Evolutionary conservation across 2,797 vertebrate genomes (phyloP).

Genomic region (Enoplosus armatus): DNA sequence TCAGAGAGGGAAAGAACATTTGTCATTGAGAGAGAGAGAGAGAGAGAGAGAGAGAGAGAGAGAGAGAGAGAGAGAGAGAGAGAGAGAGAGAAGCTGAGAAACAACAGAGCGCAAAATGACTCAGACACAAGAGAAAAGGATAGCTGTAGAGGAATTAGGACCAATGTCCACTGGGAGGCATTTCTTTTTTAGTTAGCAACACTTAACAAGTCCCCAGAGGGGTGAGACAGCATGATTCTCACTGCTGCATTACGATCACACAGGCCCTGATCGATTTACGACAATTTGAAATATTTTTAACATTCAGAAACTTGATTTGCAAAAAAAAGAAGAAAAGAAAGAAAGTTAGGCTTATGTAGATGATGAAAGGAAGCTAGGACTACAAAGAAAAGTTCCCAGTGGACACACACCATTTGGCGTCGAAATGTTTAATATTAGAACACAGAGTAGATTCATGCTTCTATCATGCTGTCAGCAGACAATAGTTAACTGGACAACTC

Average conservation of each 20-base stretch:
- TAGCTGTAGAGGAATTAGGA: slow-evolving; percentile 41
- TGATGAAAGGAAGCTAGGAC: slow-evolving; percentile 11
- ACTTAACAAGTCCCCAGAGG: slow-evolving; percentile 44
- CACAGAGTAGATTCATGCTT: slow-evolving; percentile 51
- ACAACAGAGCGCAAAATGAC: slow-evolving; percentile 53
- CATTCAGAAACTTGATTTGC: slow-evolving; percentile 25
- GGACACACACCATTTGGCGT: slow-evolving; percentile 32
- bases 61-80: slow-evolving; percentile 6
- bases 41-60: not conserved
- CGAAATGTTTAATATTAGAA: slow-evolving; percentile 48
- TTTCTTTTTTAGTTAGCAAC: slow-evolving; percentile 50
- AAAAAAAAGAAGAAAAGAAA: not conserved
- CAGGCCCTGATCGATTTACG: slow-evolving; percentile 25
- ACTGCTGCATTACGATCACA: slow-evolving; percentile 38
- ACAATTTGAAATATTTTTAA: slow-evolving; percentile 36
- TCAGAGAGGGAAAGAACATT: slow-evolving; percentile 33
- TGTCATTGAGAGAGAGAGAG: slow-evolving; percentile 20
- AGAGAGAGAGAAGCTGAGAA: slow-evolving; percentile 32
- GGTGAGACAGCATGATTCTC: slow-evolving; percentile 30
- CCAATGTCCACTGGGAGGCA: slow-evolving; percentile 55
- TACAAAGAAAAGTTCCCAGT: slow-evolving; percentile 56
- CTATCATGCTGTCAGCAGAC: slow-evolving; percentile 42
- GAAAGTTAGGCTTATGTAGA: slow-evolving; percentile 2
- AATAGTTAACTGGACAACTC: slow-evolving; percentile 46
- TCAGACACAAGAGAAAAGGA: slow-evolving; percentile 55